Percentiles rank a stretch among this genome's conserved stretches.
These are phyloP conservation scores for Pachyseris speciosa DNA, from an alignment of 64 coral and sea anemone species.

Conservation along the genomic window DNA sequence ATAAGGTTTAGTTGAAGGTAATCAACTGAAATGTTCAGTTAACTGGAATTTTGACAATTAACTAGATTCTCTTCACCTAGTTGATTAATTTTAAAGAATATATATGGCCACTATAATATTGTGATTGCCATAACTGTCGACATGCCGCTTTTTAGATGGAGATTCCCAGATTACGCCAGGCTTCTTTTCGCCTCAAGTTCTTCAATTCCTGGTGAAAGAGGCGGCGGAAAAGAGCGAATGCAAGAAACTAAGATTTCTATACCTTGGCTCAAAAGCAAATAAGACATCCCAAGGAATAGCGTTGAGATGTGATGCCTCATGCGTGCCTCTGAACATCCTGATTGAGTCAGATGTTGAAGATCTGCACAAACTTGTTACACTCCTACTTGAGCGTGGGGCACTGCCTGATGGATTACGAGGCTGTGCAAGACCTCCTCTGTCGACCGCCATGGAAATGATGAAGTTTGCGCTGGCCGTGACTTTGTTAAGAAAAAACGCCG, in stretches of 20 bases:
- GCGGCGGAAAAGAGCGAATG: slow-evolving; percentile 9
- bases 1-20: no score
- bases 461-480: not conserved
- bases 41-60: no score
- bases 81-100: no score
- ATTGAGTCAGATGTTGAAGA: not conserved
- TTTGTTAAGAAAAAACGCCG: slow-evolving; percentile 15
- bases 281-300: not conserved
- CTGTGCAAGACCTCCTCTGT: not conserved
- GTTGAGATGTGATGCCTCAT: slow-evolving; percentile 6
- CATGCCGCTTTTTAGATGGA: not conserved
- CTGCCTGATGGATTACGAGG: not conserved
- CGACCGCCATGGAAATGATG: not conserved
- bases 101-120: not conserved
- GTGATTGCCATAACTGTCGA: not conserved
- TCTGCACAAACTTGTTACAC: not conserved
- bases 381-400: not conserved
- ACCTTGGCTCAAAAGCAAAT: not conserved
- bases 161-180: slow-evolving; percentile 4
- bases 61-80: no score
- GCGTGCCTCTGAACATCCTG: slow-evolving; percentile 39
- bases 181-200: not conserved
- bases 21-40: no score
- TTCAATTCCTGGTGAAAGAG: not conserved
- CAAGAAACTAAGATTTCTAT: slow-evolving; percentile 26